Conservation (phyloP, 2,888 invertebrate genomes). For the Apodemia hepburni region DNA sequence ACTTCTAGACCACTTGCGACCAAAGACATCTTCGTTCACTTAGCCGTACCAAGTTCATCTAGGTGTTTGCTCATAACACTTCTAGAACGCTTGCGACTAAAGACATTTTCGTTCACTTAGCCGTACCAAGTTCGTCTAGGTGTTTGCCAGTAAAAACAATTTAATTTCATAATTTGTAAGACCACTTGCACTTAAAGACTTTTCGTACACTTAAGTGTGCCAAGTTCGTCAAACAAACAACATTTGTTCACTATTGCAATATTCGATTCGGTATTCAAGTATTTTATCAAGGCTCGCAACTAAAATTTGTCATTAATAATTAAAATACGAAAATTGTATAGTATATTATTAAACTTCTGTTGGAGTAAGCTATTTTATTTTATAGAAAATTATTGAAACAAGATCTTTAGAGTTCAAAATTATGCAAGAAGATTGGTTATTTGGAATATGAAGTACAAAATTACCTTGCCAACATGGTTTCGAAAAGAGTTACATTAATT, state of each 20-base stretch:
- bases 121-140: slow-evolving; percentile 7
- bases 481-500: too few relatives aligned
- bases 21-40: slow-evolving; percentile 11
- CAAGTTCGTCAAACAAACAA: not conserved
- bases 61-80: not conserved
- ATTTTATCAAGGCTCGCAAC: not conserved
- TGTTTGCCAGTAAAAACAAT: not conserved
- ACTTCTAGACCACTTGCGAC: slow-evolving; percentile 1
- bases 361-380: too few relatives aligned
- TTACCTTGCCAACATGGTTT: slow-evolving; percentile 1
- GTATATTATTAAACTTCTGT: too few relatives aligned
- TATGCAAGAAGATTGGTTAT: too few relatives aligned
- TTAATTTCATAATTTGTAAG: not conserved
- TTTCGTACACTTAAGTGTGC: slow-evolving; percentile 3
- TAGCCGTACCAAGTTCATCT: slow-evolving; percentile 11
- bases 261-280: not conserved
- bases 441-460: not conserved
- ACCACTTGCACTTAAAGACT: slow-evolving; percentile 15
- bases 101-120: slow-evolving; percentile 9
- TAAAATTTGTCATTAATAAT: too few relatives aligned
- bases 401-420: too few relatives aligned
- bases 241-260: not conserved
- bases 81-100: slow-evolving; percentile 9
- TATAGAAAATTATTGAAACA: too few relatives aligned
- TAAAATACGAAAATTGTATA: too few relatives aligned